Percentiles rank a stretch among this genome's conserved stretches.
Evolutionary conservation across 2,113 vertebrate species (phyloP).

Genomic region (Ciconia boyciana): DNA sequence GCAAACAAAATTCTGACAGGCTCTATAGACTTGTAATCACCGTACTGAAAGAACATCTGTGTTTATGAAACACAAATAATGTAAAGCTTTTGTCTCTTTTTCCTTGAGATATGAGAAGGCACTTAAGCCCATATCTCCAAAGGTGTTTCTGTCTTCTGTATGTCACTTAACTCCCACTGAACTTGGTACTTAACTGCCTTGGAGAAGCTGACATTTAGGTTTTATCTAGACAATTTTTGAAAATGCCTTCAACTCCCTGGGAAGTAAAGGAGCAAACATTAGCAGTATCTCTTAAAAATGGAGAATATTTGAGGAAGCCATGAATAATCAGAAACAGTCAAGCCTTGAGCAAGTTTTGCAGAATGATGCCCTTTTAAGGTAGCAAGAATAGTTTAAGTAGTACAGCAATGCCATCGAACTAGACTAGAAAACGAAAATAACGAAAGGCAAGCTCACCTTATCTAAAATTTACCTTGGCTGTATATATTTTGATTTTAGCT

Average conservation of each 20-base stretch:
- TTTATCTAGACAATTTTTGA: constrained; percentile 31
- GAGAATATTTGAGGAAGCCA: neutral
- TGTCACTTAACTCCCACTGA: constrained; percentile 41
- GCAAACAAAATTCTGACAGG: neutral
- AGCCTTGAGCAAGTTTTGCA: neutral
- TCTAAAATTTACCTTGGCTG: neutral
- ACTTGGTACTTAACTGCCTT: neutral
- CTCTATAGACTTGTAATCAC: neutral
- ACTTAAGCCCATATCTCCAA: neutral
- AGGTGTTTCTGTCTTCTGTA: neutral
- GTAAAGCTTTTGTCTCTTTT: neutral
- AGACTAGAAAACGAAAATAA: neutral
- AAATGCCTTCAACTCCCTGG: constrained; percentile 24
- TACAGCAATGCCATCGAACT: rapidly evolving
- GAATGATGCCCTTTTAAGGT: neutral
- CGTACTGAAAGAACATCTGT: neutral
- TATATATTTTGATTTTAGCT: neutral
- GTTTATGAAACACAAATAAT: neutral
- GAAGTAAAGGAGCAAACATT: neutral
- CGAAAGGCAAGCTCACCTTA: neutral
- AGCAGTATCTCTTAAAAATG: neutral
- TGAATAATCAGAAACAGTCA: neutral
- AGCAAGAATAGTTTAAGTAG: neutral
- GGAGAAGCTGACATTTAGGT: constrained; percentile 40
- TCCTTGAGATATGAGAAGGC: neutral